These are phyloP conservation scores for Fistularia commersonii DNA, from an alignment of 2,797 vertebrate species.

Conservation along the genomic window DNA sequence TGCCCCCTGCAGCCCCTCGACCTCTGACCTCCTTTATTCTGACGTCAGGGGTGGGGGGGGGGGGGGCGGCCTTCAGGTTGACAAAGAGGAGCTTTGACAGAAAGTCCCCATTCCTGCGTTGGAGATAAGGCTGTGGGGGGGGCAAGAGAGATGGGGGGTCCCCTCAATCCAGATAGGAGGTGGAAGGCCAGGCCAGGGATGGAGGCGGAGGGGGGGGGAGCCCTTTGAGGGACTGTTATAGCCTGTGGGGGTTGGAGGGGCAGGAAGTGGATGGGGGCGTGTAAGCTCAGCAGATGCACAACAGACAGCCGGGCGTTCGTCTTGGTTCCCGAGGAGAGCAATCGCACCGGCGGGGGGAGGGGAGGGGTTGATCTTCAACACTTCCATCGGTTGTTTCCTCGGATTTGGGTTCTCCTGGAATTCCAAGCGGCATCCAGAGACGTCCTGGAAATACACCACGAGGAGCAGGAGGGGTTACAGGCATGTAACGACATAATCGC, in stretches of 20 bases:
- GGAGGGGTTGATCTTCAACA: constrained; percentile 49
- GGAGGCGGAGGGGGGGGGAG: constrained; percentile 26
- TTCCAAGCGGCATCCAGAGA: constrained; percentile 58
- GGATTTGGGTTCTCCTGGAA: constrained; percentile 64
- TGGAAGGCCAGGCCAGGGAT: constrained; percentile 14
- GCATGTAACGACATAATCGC: no score
- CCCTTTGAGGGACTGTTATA: constrained; percentile 36
- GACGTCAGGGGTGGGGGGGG: no score
- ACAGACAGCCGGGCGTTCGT: no score
- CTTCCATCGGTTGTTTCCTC: constrained; percentile 60
- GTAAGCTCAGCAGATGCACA: constrained; percentile 39
- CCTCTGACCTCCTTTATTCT: no score
- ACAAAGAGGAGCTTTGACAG: no score
- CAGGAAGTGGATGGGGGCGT: constrained; percentile 2
- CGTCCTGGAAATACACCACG: constrained; percentile 60
- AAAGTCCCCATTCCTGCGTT: constrained; percentile 27
- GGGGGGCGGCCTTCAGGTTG: no score
- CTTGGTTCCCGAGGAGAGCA: constrained; percentile 58
- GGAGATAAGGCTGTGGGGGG: constrained; percentile 53
- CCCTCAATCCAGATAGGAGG: constrained; percentile 41
- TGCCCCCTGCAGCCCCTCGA: constrained; percentile 13
- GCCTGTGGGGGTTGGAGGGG: constrained; percentile 14
- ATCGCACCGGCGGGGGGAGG: no score
- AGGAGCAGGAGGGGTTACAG: no score
- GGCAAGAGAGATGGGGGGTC: constrained; percentile 39